These are phyloP conservation scores for Psilanteris sp. DNA, from an alignment of 1,140 invertebrate genomes.

Conservation along the genomic window DNA sequence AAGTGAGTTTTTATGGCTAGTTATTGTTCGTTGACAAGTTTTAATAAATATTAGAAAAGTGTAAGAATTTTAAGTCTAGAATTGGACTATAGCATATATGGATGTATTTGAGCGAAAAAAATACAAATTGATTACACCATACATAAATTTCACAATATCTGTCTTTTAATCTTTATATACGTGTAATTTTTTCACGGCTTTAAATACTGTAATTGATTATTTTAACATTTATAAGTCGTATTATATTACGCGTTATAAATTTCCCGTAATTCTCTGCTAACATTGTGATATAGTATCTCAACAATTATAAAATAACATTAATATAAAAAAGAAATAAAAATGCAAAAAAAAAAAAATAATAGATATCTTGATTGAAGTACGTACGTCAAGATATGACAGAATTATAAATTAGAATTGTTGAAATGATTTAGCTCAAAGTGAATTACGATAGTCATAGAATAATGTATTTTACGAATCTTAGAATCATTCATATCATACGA, in stretches of 20 bases:
- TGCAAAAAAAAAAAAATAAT: not conserved
- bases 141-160: too few relatives aligned
- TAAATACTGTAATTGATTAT: too few relatives aligned
- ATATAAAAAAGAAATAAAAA: constrained; percentile 2
- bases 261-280: not conserved
- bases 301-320: constrained; percentile 2
- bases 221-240: too few relatives aligned
- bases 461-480: constrained; percentile 10
- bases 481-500: not conserved
- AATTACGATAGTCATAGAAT: not conserved
- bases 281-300: constrained; percentile 1
- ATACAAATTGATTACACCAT: too few relatives aligned
- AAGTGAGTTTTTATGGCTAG: too few relatives aligned
- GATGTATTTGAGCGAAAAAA: too few relatives aligned
- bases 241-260: constrained; percentile 4
- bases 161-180: too few relatives aligned
- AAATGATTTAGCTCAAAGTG: constrained; percentile 10
- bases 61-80: too few relatives aligned
- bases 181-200: too few relatives aligned
- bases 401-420: constrained; percentile 44
- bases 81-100: too few relatives aligned
- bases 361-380: constrained; percentile 38
- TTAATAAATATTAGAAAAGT: too few relatives aligned
- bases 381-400: constrained; percentile 35
- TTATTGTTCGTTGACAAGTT: too few relatives aligned